Evolutionary conservation across 2,797 vertebrate genomes (phyloP).

Genomic region (Taeniopygia guttata): DNA sequence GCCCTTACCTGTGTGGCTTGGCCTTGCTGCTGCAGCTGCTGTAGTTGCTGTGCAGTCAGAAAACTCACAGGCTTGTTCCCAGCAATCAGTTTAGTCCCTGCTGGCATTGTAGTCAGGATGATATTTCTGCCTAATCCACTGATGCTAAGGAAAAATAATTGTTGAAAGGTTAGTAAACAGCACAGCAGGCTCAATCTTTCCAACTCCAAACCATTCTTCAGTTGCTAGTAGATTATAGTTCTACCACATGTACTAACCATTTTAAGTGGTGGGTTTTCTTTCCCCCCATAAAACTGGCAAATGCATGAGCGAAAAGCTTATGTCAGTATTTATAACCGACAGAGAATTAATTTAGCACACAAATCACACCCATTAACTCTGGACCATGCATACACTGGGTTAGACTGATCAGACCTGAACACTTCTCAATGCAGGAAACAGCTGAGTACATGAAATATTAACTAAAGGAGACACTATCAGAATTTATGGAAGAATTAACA

Average conservation of each 20-base stretch:
- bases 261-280: not conserved
- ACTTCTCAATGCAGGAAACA: not conserved
- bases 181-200: not conserved
- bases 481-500: not conserved
- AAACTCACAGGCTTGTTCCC: conserved; percentile 98
- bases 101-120: conserved; percentile 97
- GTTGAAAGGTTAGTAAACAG: not conserved
- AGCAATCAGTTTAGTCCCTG: conserved; percentile 93
- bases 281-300: not conserved
- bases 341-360: not conserved
- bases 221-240: not conserved
- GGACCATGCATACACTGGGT: not conserved
- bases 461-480: not conserved
- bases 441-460: not conserved
- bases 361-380: not conserved
- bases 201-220: not conserved
- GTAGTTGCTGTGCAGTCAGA: conserved; percentile 94
- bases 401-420: not conserved
- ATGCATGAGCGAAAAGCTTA: not conserved
- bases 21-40: conserved; percentile 98
- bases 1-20: conserved; percentile 90
- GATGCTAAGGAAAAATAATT: conserved; percentile 75
- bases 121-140: conserved; percentile 95
- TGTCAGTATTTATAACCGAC: not conserved
- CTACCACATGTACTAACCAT: not conserved